These are phyloP conservation scores for Dunckerocampus dactyliophorus DNA, from an alignment of 2,113 vertebrate species.

Conservation along the genomic window DNA sequence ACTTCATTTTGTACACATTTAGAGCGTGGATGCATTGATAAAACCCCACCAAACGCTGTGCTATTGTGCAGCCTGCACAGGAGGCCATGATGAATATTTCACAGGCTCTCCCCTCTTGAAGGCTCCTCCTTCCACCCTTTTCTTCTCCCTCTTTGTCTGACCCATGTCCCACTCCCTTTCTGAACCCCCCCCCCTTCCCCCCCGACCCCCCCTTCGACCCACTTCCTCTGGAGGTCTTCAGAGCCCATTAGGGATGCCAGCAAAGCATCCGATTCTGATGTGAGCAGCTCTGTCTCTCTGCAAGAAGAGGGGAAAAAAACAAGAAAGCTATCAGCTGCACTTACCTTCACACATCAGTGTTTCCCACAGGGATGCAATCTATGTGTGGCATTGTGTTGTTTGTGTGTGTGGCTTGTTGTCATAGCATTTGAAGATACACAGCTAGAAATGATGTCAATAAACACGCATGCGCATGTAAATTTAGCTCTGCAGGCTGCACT, in stretches of 20 bases:
- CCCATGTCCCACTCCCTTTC: constrained; percentile 28
- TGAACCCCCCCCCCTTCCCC: constrained; percentile 38
- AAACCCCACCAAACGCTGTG: constrained; percentile 14
- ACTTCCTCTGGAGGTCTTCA: constrained; percentile 45
- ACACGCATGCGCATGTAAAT: too few relatives aligned
- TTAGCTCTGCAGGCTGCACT: too few relatives aligned
- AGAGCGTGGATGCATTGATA: background rate
- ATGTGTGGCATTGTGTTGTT: too few relatives aligned
- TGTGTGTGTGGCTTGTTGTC: too few relatives aligned
- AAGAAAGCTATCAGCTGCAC: constrained; percentile 11
- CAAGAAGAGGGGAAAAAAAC: background rate
- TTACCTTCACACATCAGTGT: constrained; percentile 3
- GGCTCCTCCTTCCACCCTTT: constrained; percentile 25
- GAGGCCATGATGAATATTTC: constrained; percentile 65
- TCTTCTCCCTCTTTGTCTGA: constrained; percentile 23
- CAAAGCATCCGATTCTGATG: constrained; percentile 40
- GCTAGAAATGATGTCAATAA: too few relatives aligned
- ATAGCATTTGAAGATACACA: too few relatives aligned
- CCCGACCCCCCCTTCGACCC: constrained; percentile 50
- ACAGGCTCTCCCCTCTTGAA: constrained; percentile 31
- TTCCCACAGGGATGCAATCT: too few relatives aligned
- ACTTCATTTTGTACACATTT: background rate
- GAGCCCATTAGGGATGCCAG: constrained; percentile 47
- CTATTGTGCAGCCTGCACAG: constrained; percentile 29
- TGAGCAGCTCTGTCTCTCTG: constrained; percentile 18